phyloP scores from a whole-genome alignment of 2,113 vertebrate species.

The Brienomyrus brachyistius region DNA sequence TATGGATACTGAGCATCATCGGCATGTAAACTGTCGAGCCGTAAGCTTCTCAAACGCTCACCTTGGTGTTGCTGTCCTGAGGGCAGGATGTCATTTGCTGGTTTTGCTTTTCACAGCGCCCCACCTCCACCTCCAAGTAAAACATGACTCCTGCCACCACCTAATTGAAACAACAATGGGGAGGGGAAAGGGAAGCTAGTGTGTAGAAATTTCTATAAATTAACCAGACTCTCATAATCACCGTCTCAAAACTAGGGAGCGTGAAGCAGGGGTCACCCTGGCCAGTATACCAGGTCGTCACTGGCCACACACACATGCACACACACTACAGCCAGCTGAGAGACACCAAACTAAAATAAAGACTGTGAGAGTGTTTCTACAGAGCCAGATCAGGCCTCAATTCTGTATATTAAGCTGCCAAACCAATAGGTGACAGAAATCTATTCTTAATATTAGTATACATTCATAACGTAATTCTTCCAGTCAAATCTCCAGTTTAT shows the following conservation, averaged over 20 bases:
- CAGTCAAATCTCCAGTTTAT: neutral
- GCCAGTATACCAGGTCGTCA: neutral
- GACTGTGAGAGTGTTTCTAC: neutral
- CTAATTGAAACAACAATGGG: neutral
- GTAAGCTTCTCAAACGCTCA: neutral
- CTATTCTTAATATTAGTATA: neutral
- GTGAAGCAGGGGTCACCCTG: neutral
- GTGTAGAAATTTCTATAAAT: neutral
- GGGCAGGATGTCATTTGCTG: neutral
- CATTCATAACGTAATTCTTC: neutral
- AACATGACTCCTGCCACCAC: constrained; percentile 9
- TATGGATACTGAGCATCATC: neutral
- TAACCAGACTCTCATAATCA: neutral
- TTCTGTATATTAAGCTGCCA: neutral
- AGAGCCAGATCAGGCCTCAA: neutral
- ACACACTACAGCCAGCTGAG: neutral
- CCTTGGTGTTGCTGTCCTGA: neutral
- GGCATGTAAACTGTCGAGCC: neutral
- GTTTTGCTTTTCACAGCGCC: neutral
- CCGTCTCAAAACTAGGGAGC: no score
- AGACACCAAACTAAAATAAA: neutral
- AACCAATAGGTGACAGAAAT: neutral
- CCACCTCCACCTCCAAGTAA: constrained; percentile 8
- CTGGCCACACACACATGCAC: neutral
- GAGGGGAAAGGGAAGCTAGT: neutral